Base-by-base conservation (phyloP, 2,797 vertebrate genomes). In the Chrysocyon brachyurus region DNA sequence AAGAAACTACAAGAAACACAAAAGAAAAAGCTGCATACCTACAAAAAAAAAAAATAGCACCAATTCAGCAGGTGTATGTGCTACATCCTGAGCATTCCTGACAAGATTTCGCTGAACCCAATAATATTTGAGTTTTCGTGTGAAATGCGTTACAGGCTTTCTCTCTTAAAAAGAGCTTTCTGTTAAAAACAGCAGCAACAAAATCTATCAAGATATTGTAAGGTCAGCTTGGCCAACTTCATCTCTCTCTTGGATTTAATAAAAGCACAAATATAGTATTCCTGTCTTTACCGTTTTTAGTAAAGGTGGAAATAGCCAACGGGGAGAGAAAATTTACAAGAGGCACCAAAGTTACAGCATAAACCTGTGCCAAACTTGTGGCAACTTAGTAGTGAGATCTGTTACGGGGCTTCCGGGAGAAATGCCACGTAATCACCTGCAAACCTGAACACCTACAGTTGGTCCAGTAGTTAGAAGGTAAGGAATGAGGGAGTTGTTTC, bases 231-330 rank as follows among this genome's bases (percentile, higher is more conserved):
- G 28, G 57, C 52, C 63, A 96, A 79, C 10, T 94, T 96, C 91
- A 91, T 96, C 16, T 31, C 40, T 93, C 86, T 82, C 73, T 94
- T 91, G 89, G 73, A 92, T 73, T 89, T 95, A 92, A 89, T 57
- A 84, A 94, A 92, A 96, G 12, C 61, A 70, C 56, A 94, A 88
- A 64, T 54, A 93, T 6, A 82, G 36, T 77, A 54, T 66, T 94
- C 26, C 12, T 91, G 7, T 17, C 82, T 96, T 88, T 91, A 40
- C 89, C 88, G 22, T 94, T 46, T 97, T 7, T 10, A 82, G 8
- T 88, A 94, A 78, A 49, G 36, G 1, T 61, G 1, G 64, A 97
- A 95, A 96, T 70, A 90, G 46, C 52, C 68, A 91, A 95, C 83
- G 26, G 52, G 57, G 66, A 73, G 33, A 91, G 17, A 72, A 92